Evolutionary conservation across 2,113 vertebrate genomes (phyloP).

Genomic region (Misgurnus mizolepis): DNA sequence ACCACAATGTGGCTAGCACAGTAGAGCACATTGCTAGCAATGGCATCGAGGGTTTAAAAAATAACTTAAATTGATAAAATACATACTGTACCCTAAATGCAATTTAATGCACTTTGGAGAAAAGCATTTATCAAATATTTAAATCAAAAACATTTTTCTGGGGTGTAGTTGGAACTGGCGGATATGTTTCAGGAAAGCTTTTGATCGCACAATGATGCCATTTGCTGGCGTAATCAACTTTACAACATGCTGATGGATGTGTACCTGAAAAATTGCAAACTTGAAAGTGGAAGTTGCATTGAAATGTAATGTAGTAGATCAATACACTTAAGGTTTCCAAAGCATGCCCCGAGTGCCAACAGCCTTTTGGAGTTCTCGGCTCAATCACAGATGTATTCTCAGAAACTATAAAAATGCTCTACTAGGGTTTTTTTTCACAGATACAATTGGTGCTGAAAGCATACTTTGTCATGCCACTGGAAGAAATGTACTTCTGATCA

Average conservation of each 20-base stretch:
- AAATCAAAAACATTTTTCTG: neutral
- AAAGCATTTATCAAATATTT: too few relatives aligned
- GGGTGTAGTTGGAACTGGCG: neutral
- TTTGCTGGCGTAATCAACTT: neutral
- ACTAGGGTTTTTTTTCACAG: neutral
- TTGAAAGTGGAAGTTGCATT: neutral
- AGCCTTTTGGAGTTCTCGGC: neutral
- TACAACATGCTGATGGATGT: neutral
- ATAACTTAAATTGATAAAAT: too few relatives aligned
- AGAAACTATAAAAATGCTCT: neutral
- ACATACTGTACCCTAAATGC: too few relatives aligned
- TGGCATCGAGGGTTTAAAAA: too few relatives aligned
- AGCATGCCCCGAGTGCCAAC: neutral
- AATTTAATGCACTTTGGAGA: too few relatives aligned
- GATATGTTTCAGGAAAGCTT: neutral
- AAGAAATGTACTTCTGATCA: neutral
- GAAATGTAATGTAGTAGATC: neutral
- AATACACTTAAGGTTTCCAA: neutral
- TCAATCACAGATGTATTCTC: neutral
- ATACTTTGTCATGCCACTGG: neutral
- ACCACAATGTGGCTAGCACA: too few relatives aligned
- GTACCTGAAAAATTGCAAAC: neutral
- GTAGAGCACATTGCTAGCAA: too few relatives aligned
- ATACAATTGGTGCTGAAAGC: neutral
- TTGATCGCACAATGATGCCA: neutral